These are phyloP conservation scores for Carposina sasakii DNA, from an alignment of 1,140 invertebrate genomes.

Conservation along the genomic window DNA sequence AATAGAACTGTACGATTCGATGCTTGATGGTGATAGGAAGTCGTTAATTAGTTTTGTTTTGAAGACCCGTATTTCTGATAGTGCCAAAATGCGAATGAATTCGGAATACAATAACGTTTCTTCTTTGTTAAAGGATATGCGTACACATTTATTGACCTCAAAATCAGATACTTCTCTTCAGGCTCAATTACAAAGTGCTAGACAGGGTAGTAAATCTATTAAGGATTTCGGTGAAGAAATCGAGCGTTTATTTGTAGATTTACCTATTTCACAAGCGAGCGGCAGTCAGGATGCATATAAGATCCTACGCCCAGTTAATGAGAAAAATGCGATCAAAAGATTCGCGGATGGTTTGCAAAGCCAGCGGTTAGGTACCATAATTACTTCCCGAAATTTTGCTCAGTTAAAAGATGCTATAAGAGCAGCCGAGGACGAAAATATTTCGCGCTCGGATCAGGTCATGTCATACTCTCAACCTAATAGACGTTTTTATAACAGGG, in stretches of 20 bases:
- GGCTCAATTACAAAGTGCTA: background rate
- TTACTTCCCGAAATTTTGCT: background rate
- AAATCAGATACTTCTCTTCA: constrained; percentile 5
- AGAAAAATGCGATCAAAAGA: background rate
- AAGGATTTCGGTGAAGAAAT: background rate
- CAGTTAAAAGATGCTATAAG: background rate
- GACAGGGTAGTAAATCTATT: background rate
- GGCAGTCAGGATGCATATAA: background rate
- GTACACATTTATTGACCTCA: background rate
- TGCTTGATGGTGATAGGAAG: background rate
- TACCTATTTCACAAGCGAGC: background rate
- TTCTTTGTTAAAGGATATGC: background rate
- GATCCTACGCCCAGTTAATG: background rate
- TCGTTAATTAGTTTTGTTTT: constrained; percentile 3
- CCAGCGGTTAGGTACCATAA: background rate
- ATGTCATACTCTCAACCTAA: too few species aligned
- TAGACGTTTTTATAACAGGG: too few species aligned
- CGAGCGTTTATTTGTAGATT: background rate
- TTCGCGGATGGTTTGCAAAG: background rate
- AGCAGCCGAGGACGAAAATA: too few species aligned
- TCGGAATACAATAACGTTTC: background rate
- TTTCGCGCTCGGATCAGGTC: too few species aligned
- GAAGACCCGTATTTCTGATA: constrained; percentile 1
- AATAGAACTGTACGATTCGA: background rate
- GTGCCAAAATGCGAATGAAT: constrained; percentile 1